Evolutionary conservation across 2,888 invertebrate species (phyloP).

Genomic region (Lampropteryx suffumata): DNA sequence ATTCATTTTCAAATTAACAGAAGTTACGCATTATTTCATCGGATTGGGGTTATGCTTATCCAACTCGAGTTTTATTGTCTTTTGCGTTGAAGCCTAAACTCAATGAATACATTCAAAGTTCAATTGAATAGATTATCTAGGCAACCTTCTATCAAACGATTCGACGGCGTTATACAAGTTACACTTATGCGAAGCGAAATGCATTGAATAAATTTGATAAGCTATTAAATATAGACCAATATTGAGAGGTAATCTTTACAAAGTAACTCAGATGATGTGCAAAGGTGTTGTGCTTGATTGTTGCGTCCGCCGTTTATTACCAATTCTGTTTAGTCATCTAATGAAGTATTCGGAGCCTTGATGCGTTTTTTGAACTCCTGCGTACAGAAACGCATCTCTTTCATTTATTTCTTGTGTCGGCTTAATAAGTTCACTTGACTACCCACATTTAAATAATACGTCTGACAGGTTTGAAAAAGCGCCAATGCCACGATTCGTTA

Average conservation of each 20-base stretch:
- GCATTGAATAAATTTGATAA: conserved; percentile 5
- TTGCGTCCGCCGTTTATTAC: conserved; percentile 59
- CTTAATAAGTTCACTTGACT: not conserved
- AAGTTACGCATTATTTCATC: not conserved
- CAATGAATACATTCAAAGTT: no score
- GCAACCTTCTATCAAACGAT: no score
- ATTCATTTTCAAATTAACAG: not conserved
- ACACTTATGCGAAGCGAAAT: not conserved
- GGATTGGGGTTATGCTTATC: no score
- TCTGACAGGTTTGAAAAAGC: not conserved
- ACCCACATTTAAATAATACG: not conserved
- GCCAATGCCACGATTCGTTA: not conserved
- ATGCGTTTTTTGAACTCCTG: conserved; percentile 30
- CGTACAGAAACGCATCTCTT: conserved; percentile 6
- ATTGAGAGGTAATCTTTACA: conserved; percentile 24
- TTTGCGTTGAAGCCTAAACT: no score
- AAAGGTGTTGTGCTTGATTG: conserved; percentile 55
- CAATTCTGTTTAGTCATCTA: conserved; percentile 71
- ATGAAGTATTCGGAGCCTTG: conserved; percentile 70
- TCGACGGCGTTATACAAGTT: no score
- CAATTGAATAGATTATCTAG: no score
- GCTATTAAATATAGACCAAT: conserved; percentile 23
- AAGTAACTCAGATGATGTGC: conserved; percentile 44
- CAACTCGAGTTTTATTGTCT: no score
- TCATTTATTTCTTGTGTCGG: not conserved